Evolutionary conservation across 1,140 invertebrate species (phyloP).

Genomic region (Akabosia matsudoensis): DNA sequence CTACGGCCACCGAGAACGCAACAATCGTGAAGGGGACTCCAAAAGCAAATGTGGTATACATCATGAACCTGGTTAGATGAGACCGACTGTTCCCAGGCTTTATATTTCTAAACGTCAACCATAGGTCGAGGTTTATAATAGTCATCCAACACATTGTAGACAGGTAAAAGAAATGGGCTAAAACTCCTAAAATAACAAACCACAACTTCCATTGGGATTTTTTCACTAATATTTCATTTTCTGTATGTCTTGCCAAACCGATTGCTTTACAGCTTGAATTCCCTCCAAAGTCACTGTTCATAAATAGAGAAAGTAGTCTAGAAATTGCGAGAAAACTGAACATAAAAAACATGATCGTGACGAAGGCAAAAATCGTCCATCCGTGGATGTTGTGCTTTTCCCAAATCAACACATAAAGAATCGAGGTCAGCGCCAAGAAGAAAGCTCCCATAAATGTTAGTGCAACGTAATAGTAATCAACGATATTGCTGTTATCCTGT

Average conservation of each 20-base stretch:
- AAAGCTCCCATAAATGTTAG: conserved; percentile 14
- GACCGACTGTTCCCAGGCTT: background rate
- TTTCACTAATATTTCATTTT: background rate
- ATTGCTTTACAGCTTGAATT: background rate
- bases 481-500: no score
- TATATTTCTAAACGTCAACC: conserved; percentile 33
- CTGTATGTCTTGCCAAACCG: background rate
- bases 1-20: background rate
- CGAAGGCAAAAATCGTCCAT: conserved; percentile 31
- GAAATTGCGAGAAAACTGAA: conserved; percentile 25
- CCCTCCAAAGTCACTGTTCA: background rate
- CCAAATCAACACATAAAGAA: conserved; percentile 37
- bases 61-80: background rate
- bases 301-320: background rate
- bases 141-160: conserved; percentile 32
- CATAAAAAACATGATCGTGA: conserved; percentile 31
- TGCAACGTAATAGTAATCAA: background rate
- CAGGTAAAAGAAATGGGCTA: conserved; percentile 33
- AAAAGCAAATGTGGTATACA: background rate
- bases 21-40: background rate
- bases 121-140: conserved; percentile 38
- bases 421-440: conserved; percentile 35
- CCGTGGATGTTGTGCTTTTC: conserved; percentile 31
- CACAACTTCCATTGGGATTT: background rate
- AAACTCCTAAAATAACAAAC: conserved; percentile 12